Evolutionary conservation across 1,140 invertebrate species (phyloP), one percentile per base, ranked within the genome.

Genomic region (Muscidifurax raptorellus): DNA sequence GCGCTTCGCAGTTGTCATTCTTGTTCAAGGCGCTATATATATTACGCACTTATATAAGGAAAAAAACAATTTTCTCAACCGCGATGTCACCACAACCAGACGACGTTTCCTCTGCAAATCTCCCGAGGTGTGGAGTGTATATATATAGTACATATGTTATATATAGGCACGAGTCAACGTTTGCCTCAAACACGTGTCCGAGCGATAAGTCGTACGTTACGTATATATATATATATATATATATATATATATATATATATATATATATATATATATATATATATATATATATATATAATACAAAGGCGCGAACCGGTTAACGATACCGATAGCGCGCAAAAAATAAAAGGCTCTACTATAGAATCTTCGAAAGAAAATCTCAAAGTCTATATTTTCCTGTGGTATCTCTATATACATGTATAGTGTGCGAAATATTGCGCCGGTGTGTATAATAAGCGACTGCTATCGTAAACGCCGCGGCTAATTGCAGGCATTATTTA

Each of bases 401-500:
- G 6, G 22, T 66, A 18, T 25, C 9, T 44, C 7, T 44, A 10
- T 44, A 44, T 66, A 66, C 2, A 10, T 13, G 3, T 28, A 67
- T 13, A 28, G 66, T 10, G 66, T 18, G 66, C 27, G 69, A 71
- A 40, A 44, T 18, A 44, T 75, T 40, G n/a, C 36, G 36, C 4
- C 72, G 72, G 22, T 15, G 52, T 40, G 36, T 30, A n/a, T 32
- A 72, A 72, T 15, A 13, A 4, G 27, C 72, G 2, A 22, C 25
- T 7, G 66, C 66, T 69, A 69, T 69, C 66, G 66, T 69, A 69
- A 69, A 69, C 66, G 66, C 27, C 66, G 36, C 32, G 28, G n/a
- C 72, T 75, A 75, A 75, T 75, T 75, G 72, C 32, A 44, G 72
- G n/a, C 72, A 75, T 75, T 75, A 75, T 75, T 75, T 25, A 75